Base-by-base conservation (phyloP, 2,888 invertebrate genomes). In the Eudasyphora cyanicolor region DNA sequence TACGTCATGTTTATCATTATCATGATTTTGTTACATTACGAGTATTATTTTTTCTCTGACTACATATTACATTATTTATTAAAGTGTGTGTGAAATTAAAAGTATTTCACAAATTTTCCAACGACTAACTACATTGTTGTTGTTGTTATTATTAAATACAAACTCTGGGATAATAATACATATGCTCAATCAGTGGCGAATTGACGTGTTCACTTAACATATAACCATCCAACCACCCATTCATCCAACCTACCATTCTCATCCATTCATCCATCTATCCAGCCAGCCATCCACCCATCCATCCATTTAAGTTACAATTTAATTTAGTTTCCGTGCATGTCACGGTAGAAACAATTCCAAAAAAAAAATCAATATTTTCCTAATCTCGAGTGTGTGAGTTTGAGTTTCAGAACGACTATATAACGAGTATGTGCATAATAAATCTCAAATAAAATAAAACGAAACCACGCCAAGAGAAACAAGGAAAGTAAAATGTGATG, bases 361-460 rank as follows among this genome's bases (percentile, higher is more conserved):
- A 8, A 64, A 57, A 57, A 64, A 38, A 64, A 64, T 64, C 64
- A 64, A 64, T 64, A 62, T 6, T n/a, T 32, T 17, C 62, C 24
- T 1, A 14, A 12, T 27, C 14, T 12, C 24, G 14, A 45, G 38
- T 4, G 45, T 45, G 45, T 12, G 45, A 6, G 45, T 45, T 12
- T 14, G 2, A 45, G 2, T 3, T 45, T 10, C 12, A 45, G n/a
- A 45, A 10, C 45, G 45, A 45, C n/a, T 45, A 45, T n/a, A 45
- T 3, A 12, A 10, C 45, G 12, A 45, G 45, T 12, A 27, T 27
- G 57, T 4, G 57, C 24, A 57, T 57, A 54, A 54, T n/a, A 21
- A 54, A 21, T 54, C 27, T 1, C 24, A 57, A 57, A 27, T 24
- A 54, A 54, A 54, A 54, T 21, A 6, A 21, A 21, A 21, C 51